A percentile compares a stretch with the other conserved stretches of the same genome.
These are phyloP conservation scores for Caenorhabditis drosophilae DNA, from an alignment of 2,888 invertebrate species.

Conservation along the genomic window DNA sequence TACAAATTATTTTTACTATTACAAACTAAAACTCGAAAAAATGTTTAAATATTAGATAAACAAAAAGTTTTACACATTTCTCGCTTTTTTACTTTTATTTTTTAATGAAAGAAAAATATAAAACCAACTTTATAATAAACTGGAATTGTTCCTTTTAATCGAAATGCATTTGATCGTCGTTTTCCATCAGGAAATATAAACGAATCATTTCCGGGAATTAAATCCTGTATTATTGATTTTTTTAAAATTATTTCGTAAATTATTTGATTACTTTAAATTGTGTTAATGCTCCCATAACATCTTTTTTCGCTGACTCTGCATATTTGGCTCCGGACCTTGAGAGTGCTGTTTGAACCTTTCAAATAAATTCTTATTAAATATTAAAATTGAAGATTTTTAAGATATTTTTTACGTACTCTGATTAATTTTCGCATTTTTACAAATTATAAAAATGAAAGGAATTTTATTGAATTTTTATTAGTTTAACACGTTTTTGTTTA, in stretches of 20 bases:
- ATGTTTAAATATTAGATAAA: too few species aligned
- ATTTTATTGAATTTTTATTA: too few species aligned
- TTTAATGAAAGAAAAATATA: not conserved
- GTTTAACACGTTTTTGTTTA: too few species aligned
- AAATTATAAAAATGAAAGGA: too few species aligned
- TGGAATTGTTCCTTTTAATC: conserved; percentile 72
- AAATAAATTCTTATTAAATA: conserved; percentile 2
- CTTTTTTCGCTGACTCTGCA: conserved; percentile 58
- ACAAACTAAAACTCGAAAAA: too few species aligned
- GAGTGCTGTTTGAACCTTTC: conserved; percentile 30
- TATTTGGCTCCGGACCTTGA: conserved; percentile 44
- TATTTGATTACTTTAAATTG: too few species aligned
- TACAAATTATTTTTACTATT: too few species aligned
- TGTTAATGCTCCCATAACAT: conserved; percentile 55
- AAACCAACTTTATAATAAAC: conserved; percentile 71
- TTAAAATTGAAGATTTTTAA: not conserved
- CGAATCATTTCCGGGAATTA: conserved; percentile 50
- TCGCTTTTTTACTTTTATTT: too few species aligned
- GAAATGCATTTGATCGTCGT: conserved; percentile 68
- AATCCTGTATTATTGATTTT: conserved; percentile 36
- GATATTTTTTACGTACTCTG: not conserved
- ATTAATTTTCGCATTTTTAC: too few species aligned
- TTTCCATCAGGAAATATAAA: conserved; percentile 69
- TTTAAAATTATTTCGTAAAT: not conserved
- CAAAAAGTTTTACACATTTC: too few species aligned